Conservation (phyloP, 2,797 vertebrate species). For the Vespertilio murinus region DNA sequence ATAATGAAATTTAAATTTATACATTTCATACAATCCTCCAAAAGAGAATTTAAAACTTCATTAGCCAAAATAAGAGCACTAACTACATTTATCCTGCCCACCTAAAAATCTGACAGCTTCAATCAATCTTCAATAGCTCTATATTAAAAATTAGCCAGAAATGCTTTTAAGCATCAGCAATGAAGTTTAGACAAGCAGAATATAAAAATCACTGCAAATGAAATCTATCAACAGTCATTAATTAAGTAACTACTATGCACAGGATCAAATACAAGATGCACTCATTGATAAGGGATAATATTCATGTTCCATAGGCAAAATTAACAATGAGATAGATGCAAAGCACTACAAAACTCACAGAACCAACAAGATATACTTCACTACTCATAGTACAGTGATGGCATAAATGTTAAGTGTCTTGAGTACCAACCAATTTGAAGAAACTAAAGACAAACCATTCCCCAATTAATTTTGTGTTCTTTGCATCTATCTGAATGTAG, state of each 20-base stretch:
- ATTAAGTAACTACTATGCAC: conserved; percentile 18
- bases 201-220: not conserved
- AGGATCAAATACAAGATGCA: not conserved
- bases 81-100: not conserved
- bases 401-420: not conserved
- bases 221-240: not conserved
- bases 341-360: not conserved
- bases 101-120: not conserved
- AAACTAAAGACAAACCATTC: not conserved
- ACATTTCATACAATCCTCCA: not conserved
- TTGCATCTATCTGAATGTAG: not conserved
- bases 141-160: conserved; percentile 42
- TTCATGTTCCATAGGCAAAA: not conserved
- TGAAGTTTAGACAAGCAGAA: conserved; percentile 11
- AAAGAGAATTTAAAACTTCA: not conserved
- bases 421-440: not conserved
- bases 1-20: not conserved
- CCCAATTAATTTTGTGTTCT: not conserved
- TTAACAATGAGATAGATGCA: not conserved
- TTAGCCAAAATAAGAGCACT: not conserved
- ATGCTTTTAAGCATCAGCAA: conserved; percentile 4
- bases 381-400: not conserved
- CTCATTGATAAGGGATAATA: not conserved
- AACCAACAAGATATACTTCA: not conserved
- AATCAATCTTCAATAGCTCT: not conserved